These are phyloP conservation scores for Odontophorus gujanensis DNA, from an alignment of 2,113 vertebrate genomes.

Conservation along the genomic window DNA sequence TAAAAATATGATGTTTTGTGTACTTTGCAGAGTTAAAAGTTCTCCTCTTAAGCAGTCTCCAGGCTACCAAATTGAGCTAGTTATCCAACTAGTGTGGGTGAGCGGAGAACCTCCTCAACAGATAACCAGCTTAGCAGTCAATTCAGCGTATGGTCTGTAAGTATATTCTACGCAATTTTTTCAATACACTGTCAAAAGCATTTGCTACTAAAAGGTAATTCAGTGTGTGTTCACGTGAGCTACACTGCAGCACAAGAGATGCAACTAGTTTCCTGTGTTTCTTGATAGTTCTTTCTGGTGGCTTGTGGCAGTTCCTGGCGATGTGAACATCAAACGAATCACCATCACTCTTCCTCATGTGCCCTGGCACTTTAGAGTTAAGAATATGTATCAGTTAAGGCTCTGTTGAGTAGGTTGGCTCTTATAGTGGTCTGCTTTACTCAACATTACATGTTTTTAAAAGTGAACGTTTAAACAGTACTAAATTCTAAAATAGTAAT, in stretches of 20 bases:
- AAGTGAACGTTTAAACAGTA: background rate
- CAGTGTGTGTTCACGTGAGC: background rate
- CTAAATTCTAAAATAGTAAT: background rate
- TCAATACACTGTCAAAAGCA: background rate
- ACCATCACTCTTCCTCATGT: background rate
- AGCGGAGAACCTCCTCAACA: constrained; percentile 96
- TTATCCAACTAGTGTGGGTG: constrained; percentile 98
- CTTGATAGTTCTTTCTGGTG: background rate
- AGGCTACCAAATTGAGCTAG: constrained; percentile 94
- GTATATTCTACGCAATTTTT: constrained; percentile 49
- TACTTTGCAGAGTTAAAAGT: constrained; percentile 89
- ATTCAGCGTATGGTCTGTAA: constrained; percentile 96
- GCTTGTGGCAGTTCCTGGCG: background rate
- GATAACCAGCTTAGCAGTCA: constrained; percentile 95
- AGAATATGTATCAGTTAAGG: background rate
- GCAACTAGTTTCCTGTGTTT: background rate
- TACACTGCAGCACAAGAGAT: background rate
- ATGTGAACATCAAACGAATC: background rate
- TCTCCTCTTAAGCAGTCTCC: constrained; percentile 95
- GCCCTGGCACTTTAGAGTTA: background rate
- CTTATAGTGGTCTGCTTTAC: background rate
- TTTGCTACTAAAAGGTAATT: background rate
- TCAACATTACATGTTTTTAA: background rate
- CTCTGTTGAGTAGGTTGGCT: background rate
- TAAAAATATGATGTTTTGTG: constrained; percentile 20